Base-by-base conservation (phyloP, 2,113 vertebrate species). In the Rhinolophus ferrumequinum region DNA sequence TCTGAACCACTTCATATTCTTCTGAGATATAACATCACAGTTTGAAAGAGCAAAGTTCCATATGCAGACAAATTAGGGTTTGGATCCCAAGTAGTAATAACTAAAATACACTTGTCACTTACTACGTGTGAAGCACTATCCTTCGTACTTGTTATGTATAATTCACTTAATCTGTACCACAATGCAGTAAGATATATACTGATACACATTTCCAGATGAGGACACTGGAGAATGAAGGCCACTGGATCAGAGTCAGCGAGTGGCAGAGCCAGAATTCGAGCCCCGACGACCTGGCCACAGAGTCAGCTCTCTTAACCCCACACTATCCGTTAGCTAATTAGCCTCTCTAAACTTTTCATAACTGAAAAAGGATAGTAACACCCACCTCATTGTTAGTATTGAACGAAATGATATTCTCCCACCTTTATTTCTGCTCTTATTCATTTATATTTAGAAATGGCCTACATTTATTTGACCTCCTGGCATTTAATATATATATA, bases 41-140 rank as follows among this genome's bases (percentile, higher is more conserved):
- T 76, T 85, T 92, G 33, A 84, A 76, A 92, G 67, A 41, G 4
- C 22, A 77, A 92, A 82, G 11, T 26, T 50, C 79, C 52, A 1
- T 18, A 33, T 54, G 2, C 35, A 76, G 13, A 56, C 1, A 82
- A 67, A 90, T 33, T 18, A 60, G 52, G 11, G n/a, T 73, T 35
- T 66, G 9, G 54, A 79, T 58, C 12, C 8, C 64, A 30, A 16
- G n/a, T 35, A 41, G 50, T 33, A 72, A 88, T 4, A 62, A 76
- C 9, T 73, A 35, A 22, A 30, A 50, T 24, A 4, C 22, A 82
- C 70, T 67, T 64, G 58, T 26, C 38, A 72, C 41, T 77, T 47
- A 88, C 30, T 70, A 30, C 24, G 16, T 62, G 33, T 64, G 22
- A 85, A 44, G 44, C 26, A 8, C 18, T 50, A 44, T 56, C 6